A percentile compares a stretch with the other conserved stretches of the same genome.
Evolutionary conservation across 2,113 vertebrate genomes (phyloP).

Genomic region (Petaurus breviceps): DNA sequence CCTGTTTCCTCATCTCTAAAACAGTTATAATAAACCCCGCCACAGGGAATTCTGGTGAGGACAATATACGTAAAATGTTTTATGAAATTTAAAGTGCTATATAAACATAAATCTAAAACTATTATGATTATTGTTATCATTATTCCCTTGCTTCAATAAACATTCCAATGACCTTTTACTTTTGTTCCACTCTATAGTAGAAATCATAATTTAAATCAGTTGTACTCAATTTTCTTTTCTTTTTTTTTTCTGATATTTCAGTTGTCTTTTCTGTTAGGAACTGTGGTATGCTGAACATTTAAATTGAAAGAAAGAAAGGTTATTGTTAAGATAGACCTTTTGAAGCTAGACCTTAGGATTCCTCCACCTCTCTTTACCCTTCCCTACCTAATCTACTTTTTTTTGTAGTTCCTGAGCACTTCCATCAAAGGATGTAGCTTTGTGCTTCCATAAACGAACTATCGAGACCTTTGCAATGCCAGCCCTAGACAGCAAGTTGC

Average conservation of each 20-base stretch:
- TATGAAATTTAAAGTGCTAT: background rate
- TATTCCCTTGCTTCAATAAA: background rate
- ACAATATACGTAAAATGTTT: background rate
- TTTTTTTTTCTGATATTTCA: background rate
- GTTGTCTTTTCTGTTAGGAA: background rate
- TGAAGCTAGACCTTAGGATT: background rate
- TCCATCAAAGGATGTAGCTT: background rate
- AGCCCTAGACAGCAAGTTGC: background rate
- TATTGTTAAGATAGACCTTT: background rate
- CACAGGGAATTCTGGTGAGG: background rate
- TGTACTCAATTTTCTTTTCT: background rate
- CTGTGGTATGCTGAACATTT: background rate
- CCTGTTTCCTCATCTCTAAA: background rate
- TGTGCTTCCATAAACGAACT: background rate
- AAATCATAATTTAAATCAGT: background rate
- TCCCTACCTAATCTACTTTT: background rate
- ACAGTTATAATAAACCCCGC: background rate
- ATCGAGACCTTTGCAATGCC: background rate
- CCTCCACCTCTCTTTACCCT: background rate
- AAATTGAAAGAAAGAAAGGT: background rate
- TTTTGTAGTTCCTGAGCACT: background rate
- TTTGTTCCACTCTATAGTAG: background rate
- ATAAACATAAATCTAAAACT: background rate
- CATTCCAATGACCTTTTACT: background rate
- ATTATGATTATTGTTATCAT: background rate